Conservation (phyloP, 2,888 invertebrate species). For the Tetheella fluctuosa region DNA sequence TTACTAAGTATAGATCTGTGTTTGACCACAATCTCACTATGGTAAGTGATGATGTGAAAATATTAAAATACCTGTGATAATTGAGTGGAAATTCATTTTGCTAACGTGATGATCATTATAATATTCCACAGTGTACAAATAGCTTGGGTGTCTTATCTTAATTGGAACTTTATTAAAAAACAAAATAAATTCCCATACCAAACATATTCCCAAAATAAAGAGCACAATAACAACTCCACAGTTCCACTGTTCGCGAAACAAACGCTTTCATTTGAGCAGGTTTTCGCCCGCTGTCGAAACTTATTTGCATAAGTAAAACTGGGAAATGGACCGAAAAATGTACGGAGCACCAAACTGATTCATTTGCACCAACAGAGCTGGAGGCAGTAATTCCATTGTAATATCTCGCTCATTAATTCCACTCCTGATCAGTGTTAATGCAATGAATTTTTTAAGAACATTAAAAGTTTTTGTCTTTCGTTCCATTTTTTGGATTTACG, state of each 20-base stretch:
- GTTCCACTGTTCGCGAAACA: conserved; percentile 49
- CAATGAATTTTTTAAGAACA: conserved; percentile 12
- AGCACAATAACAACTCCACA: conserved; percentile 33
- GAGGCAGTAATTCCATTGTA: conserved; percentile 35
- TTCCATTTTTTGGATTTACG: neutral
- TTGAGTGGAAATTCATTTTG: no score
- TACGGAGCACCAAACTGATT: conserved; percentile 42
- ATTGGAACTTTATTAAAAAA: no score
- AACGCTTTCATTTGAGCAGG: conserved; percentile 70
- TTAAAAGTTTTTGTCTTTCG: neutral
- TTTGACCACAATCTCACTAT: no score
- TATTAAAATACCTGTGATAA: no score
- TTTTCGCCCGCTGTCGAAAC: conserved; percentile 70
- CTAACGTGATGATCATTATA: no score
- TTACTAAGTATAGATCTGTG: no score
- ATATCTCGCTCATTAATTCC: conserved; percentile 36
- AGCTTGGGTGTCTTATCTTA: no score
- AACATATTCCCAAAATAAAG: conserved; percentile 1
- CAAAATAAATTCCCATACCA: no score
- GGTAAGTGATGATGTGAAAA: no score
- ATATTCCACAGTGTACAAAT: no score
- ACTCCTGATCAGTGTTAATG: conserved; percentile 18
- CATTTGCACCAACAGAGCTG: conserved; percentile 34
- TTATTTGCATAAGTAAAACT: conserved; percentile 79
- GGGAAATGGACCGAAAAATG: conserved; percentile 73